These are phyloP conservation scores for Pterocles gutturalis DNA, from an alignment of 2,113 vertebrate species.

Conservation along the genomic window DNA sequence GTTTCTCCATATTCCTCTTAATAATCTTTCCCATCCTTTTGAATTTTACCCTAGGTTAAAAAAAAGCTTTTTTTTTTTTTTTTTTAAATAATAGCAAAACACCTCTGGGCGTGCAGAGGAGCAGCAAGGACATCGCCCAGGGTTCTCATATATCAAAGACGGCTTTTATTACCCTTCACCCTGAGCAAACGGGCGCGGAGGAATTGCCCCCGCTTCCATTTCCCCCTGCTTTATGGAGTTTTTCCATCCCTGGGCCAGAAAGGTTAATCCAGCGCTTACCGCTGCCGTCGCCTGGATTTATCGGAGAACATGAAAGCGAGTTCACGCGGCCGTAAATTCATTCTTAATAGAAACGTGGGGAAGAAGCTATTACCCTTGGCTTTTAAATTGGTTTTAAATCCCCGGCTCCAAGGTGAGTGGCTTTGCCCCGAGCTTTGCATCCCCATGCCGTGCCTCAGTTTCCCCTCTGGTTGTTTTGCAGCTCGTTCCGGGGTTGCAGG, in stretches of 20 bases:
- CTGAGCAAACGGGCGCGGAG: background rate
- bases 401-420: background rate
- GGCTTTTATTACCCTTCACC: background rate
- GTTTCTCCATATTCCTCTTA: background rate
- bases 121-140: background rate
- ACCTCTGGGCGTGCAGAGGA: background rate
- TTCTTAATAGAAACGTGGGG: conserved; percentile 2
- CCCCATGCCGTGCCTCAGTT: background rate
- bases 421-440: background rate
- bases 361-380: background rate
- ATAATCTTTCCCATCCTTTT: background rate
- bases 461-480: background rate
- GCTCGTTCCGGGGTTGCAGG: accelerated
- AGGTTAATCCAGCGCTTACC: background rate
- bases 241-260: accelerated
- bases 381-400: background rate
- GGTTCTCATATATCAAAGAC: background rate
- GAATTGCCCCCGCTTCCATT: background rate
- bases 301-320: background rate
- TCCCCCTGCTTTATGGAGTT: background rate
- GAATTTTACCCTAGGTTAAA: background rate
- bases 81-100: background rate
- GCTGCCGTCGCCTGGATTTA: background rate
- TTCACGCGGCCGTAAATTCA: background rate
- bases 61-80: background rate